Conservation (phyloP, 2,888 invertebrate genomes). For the Phortica okadai region DNA sequence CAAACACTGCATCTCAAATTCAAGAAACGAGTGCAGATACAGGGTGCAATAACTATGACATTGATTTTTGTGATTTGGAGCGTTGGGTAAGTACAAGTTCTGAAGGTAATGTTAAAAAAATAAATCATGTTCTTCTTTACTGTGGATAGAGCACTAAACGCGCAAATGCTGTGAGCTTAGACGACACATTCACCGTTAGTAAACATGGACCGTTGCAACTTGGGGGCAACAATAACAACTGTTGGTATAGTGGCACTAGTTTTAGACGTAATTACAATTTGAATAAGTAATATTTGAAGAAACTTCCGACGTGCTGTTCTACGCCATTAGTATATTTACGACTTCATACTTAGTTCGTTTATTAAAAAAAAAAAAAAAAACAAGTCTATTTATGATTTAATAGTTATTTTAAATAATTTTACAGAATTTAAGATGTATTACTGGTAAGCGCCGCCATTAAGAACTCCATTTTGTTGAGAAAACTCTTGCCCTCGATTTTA, state of each 20-base stretch:
- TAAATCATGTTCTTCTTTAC: neutral
- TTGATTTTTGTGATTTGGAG: conserved; percentile 67
- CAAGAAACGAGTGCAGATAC: conserved; percentile 1
- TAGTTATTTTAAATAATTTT: neutral
- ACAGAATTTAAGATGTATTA: conserved; percentile 56
- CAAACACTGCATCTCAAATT: conserved; percentile 21
- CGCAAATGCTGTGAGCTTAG: conserved; percentile 65
- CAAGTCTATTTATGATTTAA: too few species aligned
- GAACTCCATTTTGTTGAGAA: conserved; percentile 96
- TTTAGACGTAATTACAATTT: conserved; percentile 36
- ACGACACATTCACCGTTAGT: conserved; percentile 64
- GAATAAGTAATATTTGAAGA: conserved; percentile 37
- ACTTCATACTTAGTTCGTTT: too few species aligned
- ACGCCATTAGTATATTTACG: too few species aligned
- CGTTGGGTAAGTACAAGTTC: conserved; percentile 61
- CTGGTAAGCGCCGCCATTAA: conserved; percentile 85
- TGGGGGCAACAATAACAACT: conserved; percentile 24
- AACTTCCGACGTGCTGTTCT: neutral
- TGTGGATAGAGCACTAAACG: conserved; percentile 66
- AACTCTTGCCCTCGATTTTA: conserved; percentile 97
- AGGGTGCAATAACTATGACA: conserved; percentile 50
- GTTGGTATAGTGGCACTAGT: neutral
- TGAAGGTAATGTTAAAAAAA: neutral
- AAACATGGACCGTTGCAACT: conserved; percentile 36
- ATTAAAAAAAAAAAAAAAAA: too few species aligned